These are phyloP conservation scores for Chrysaora quinquecirrha DNA, from an alignment of 30 jellyfish, hydroid and myxozoan genomes.

Conservation along the genomic window DNA sequence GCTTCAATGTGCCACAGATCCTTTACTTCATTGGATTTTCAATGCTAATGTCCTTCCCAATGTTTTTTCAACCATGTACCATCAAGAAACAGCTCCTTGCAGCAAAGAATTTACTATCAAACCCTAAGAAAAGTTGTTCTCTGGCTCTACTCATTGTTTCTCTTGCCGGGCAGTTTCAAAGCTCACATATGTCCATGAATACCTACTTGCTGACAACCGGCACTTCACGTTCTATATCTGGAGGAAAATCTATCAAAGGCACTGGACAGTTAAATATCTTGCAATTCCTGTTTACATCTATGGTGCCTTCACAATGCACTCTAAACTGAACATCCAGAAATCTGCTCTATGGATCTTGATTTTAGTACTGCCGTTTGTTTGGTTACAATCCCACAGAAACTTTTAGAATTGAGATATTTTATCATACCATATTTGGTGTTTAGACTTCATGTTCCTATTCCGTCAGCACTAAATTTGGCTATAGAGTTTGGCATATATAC, in stretches of 20 bases:
- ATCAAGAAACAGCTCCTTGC: background rate
- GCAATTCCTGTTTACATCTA: constrained; percentile 69
- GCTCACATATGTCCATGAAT: constrained; percentile 80
- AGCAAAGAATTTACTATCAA: constrained; percentile 9
- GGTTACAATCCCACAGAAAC: constrained; percentile 93
- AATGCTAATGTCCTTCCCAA: constrained; percentile 59
- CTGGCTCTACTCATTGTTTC: background rate
- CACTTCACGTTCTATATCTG: constrained; percentile 93
- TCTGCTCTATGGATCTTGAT: constrained; percentile 60
- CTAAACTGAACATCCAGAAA: constrained; percentile 11
- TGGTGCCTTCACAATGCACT: constrained; percentile 28
- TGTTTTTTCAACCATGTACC: constrained; percentile 32
- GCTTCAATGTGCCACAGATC: constrained; percentile 81
- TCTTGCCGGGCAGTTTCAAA: constrained; percentile 19
- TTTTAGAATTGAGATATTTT: constrained; percentile 87
- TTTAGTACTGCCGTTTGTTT: constrained; percentile 28
- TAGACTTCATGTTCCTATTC: constrained; percentile 60
- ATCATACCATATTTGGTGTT: constrained; percentile 81
- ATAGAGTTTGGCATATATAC: constrained; percentile 60
- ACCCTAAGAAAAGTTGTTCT: background rate
- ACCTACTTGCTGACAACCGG: constrained; percentile 93
- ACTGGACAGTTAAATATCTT: constrained; percentile 64
- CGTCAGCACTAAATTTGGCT: constrained; percentile 41
- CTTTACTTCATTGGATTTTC: constrained; percentile 79
- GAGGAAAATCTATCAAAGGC: constrained; percentile 75